phyloP scores from a whole-genome alignment of 1,140 invertebrate genomes.

The Eriosoma lanigerum region DNA sequence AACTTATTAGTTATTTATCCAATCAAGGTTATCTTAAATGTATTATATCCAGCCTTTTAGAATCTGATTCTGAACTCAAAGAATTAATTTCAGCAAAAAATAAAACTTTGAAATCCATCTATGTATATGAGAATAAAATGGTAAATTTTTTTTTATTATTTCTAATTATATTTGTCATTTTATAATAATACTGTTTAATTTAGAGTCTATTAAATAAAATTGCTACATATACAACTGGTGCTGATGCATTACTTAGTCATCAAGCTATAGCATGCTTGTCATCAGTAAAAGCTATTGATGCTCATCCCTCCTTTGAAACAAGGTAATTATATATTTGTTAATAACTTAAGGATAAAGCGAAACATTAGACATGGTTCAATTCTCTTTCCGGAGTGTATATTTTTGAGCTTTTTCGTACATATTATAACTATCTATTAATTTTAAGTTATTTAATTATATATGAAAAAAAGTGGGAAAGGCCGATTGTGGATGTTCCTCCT shows the following conservation, averaged over 20 bases:
- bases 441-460: too few relatives aligned
- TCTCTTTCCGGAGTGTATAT: too few relatives aligned
- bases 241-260: slow-evolving; percentile 74
- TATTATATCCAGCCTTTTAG: slow-evolving; percentile 75
- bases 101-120: slow-evolving; percentile 72
- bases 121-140: slow-evolving; percentile 87
- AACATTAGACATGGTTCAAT: too few relatives aligned
- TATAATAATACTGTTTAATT: neutral
- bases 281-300: slow-evolving; percentile 74
- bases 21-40: slow-evolving; percentile 75
- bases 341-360: too few relatives aligned
- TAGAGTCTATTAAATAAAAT: slow-evolving; percentile 69
- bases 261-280: slow-evolving; percentile 74
- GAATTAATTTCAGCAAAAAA: slow-evolving; percentile 67
- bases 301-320: slow-evolving; percentile 65
- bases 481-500: too few relatives aligned
- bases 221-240: slow-evolving; percentile 71
- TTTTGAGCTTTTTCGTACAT: too few relatives aligned
- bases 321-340: slow-evolving; percentile 9
- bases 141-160: slow-evolving; percentile 57
- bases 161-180: neutral
- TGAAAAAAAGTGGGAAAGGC: too few relatives aligned
- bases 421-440: too few relatives aligned
- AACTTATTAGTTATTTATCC: slow-evolving; percentile 40
- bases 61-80: slow-evolving; percentile 73